Evolutionary conservation across 2,888 invertebrate species (phyloP), one percentile per base, ranked within the genome.

Genomic region (Apeira syringaria): DNA sequence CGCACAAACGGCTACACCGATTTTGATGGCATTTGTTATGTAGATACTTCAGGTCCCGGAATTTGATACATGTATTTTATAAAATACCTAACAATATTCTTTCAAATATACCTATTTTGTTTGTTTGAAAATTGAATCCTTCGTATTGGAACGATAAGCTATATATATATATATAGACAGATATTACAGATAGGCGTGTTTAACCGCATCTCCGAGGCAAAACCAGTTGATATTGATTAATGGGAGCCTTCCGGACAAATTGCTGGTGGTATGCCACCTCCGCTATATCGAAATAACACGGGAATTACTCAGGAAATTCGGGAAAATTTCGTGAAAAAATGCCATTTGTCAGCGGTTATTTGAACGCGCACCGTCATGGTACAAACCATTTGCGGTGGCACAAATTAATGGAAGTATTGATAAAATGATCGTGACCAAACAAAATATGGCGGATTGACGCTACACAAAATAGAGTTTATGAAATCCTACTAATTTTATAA

Each of bases 221-320:
- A 38, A 33, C 25, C 37, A 17, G 12, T 44, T 34, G 44, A 38
- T 44, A 44, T 37, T 44, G 44, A 44, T 44, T 44, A 44, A 44
- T 44, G 38, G 29, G 29, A 34, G 12, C 25, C 28, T 24, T 10
- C 30, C 32, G 38, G 38, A 44, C 44, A 44, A 44, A 44, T 44
- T 38, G 38, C 44, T 33, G 37, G 33, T 38, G 20, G 38, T 38
- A 44, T 34, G 38, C 18, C 44, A 44, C 32, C 25, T 38, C 27
- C 26, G 34, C 33, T 34, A 44, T 44, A 44, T 44, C 44, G 44
- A 33, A 33, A 42, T 43, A 43, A 36, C 27, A 35, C 20, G 13
- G 24, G 36, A 44, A 34, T 44, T 34, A 38, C 43, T 9, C 17
- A 26, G 33, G 6, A 30, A 42, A 35, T 35, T 37, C 38, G 29